Percentiles rank a stretch among this genome's conserved stretches.
These are phyloP conservation scores for Zonitis immaculata DNA, from an alignment of 2,888 invertebrate genomes.

Conservation along the genomic window DNA sequence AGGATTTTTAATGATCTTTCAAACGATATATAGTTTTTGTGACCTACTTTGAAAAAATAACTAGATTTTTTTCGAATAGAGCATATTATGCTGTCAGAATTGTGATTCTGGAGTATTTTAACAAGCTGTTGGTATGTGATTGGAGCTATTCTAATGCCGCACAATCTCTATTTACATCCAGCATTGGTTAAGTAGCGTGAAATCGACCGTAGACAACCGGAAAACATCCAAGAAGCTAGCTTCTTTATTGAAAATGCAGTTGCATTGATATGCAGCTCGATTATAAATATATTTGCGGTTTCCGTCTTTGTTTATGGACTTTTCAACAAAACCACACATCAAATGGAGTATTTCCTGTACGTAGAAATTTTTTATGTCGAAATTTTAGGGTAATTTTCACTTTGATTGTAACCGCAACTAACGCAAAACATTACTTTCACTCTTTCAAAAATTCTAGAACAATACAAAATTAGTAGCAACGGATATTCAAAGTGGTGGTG, in stretches of 20 bases:
- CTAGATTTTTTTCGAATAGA: too few species aligned
- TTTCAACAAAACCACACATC: constrained; percentile 65
- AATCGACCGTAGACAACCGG: constrained; percentile 65
- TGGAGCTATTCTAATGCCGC: constrained; percentile 83
- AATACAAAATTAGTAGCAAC: too few species aligned
- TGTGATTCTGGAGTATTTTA: constrained; percentile 63
- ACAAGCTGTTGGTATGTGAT: constrained; percentile 78
- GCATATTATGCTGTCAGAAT: constrained; percentile 68
- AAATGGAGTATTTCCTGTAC: constrained; percentile 46
- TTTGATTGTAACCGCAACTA: background rate
- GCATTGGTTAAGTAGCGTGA: constrained; percentile 83
- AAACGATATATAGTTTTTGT: too few species aligned
- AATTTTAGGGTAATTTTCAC: background rate
- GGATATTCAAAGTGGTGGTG: constrained; percentile 67
- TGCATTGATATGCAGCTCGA: constrained; percentile 73
- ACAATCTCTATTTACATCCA: constrained; percentile 84
- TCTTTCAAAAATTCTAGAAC: too few species aligned
- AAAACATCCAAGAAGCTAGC: constrained; percentile 74
- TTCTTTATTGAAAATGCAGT: constrained; percentile 70
- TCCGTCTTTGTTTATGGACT: constrained; percentile 81
- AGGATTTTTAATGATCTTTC: too few species aligned
- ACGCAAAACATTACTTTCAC: background rate
- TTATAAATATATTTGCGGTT: constrained; percentile 85
- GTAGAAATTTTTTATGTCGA: constrained; percentile 17
- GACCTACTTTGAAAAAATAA: too few species aligned